Base-by-base conservation (phyloP, 2,113 vertebrate species). In the Plotosus lineatus region DNA sequence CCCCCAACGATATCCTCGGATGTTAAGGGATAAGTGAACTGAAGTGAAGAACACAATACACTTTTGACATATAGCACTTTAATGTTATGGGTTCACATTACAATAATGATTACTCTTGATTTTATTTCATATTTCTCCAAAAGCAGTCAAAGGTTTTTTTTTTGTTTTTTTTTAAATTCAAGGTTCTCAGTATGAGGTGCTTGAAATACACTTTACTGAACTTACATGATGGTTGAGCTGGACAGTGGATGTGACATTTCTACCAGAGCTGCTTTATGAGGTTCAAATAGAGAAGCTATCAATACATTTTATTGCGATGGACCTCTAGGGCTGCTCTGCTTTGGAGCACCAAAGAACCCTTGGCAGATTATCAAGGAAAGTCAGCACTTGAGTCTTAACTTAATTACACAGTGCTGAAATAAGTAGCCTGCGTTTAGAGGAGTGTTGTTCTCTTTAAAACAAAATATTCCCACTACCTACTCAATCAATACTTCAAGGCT, bases 181-280 rank as follows among this genome's bases (percentile, higher is more conserved):
- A 23, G 19, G 28, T 14, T 46, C 6, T 81, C 4, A 56, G 23
- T 38, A 33, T 77, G 19, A 76, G 23, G 23, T 10, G 31, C 21
- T 19, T 65, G 19, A 11, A 66, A 53, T 36, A 26, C 7, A 68
- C 65, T 26, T 40, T 65, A 65, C 3, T 31, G 33, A 36, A 36
- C 36, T 40, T 38, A 1, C 5, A 69, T 44, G n/a, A 69, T 26
- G 23, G 44, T 31, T 68, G 10, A 75, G 36, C 33, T 42, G 4
- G 5, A 55, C 4, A 5, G 46, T 51, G 3, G 28, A 44, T 26
- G n/a, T 68, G 23, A 23, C 33, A 65, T 40, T 40, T 4, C 73
- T 38, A 23, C n/a, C 28, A 46, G 55, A 68, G 56, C 46, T 42
- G 51, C 79, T 69, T 65, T 56, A 79, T 85, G 60, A 51, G 44